Evolutionary conservation across 2,113 vertebrate genomes (phyloP), one percentile per base, ranked within the genome.

Genomic region (Galeopterus variegatus): DNA sequence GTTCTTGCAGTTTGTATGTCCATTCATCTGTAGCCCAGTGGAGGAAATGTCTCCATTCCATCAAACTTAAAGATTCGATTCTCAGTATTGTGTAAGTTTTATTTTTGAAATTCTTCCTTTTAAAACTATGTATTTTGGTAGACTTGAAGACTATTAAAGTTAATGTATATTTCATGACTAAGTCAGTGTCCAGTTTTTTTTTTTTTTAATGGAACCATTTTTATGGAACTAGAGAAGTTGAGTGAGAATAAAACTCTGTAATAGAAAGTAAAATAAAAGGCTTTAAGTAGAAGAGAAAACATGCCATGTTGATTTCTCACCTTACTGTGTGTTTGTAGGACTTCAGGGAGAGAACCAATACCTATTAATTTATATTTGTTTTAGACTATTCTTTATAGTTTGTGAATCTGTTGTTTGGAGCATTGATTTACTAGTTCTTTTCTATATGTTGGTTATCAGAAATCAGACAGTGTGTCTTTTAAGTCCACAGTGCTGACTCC

Each of bases 1-100:
- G 93, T 98, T 98, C 96, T 99, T 98, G 72, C 98, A 99, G 99
- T 97, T 98, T 99, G 69, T 99, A 99, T 97, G 99, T 99, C 90
- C 99, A 99, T 98, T 99, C 99, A 0, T 99, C 99, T 26, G 99
- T 99, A 98, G 99, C 99, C 95, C 99, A 99, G 96, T 99, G 99
- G 99, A 99, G 99, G 98, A 99, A 99, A 98, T 99, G 99, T 98
- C 99, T 99, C 95, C 99, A 99, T 97, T 99, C 99, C 73, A 99
- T 99, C 97, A 99, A 99, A 98, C 99, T 99, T 97, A 99, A 99
- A 98, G 99, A 99, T 98, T 99, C 99, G 21, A 99, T 99, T 97
- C 99, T 99, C 92, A 99, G 99, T 98, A 99, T 99, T 90, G 99
- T 99, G 99, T 99, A 98, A 99, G 99, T 99, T 93, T 87, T 60